A percentile compares a stretch with the other conserved stretches of the same genome.
phyloP scores from a whole-genome alignment of 2,797 vertebrate species.

The Protosalanx chinensis region DNA sequence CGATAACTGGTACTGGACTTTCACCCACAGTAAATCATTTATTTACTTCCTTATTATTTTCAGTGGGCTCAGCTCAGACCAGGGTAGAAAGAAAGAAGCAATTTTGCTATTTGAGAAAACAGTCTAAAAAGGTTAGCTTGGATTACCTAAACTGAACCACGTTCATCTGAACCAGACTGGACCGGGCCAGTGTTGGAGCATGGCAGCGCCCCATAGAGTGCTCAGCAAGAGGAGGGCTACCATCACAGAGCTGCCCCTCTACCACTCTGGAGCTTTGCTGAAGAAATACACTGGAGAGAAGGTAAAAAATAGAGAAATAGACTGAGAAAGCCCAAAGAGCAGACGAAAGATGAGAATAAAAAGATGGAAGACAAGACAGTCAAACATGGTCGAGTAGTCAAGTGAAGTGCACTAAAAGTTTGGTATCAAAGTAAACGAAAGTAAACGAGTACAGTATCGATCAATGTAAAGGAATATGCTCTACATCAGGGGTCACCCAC shows the following conservation, averaged over 20 bases:
- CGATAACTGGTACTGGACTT: conserved; percentile 18
- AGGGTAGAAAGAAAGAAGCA: neutral
- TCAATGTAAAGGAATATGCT: no score
- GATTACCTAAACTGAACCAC: neutral
- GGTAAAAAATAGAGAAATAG: conserved; percentile 33
- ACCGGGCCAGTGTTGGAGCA: conserved; percentile 9
- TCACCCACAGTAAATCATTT: conserved; percentile 48
- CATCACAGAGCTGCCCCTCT: conserved; percentile 59
- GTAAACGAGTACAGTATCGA: no score
- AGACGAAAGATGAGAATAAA: neutral
- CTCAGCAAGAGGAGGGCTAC: conserved; percentile 48
- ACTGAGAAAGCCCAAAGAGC: neutral
- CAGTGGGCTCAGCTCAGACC: neutral
- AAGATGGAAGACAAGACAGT: neutral
- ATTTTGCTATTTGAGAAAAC: neutral
- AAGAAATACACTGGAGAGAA: conserved; percentile 48
- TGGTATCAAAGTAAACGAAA: no score
- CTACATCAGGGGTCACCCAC: no score
- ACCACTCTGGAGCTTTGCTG: conserved; percentile 52
- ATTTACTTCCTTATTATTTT: conserved; percentile 50
- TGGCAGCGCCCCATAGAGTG: conserved; percentile 34
- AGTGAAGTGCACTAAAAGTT: neutral
- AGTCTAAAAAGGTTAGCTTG: neutral
- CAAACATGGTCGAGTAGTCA: neutral
- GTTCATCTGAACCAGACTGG: neutral